phyloP scores from a whole-genome alignment of 2,797 vertebrate species.

The Oreochromis mossambicus region DNA sequence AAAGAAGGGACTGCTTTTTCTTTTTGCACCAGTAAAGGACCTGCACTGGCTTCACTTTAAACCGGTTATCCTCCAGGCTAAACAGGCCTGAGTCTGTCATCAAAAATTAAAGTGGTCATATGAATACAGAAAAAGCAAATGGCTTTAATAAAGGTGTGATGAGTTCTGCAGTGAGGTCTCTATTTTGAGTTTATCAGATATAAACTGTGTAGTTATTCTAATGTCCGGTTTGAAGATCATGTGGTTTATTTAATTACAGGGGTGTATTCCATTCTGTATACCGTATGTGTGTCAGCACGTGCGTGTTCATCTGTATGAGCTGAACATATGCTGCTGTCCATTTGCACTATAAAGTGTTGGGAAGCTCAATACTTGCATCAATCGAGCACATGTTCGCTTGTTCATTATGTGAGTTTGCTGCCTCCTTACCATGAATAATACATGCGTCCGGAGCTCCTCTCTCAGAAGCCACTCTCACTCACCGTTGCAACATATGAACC shows the following conservation, averaged over 20 bases:
- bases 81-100: background rate
- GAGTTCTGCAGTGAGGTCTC: background rate
- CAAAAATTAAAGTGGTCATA: background rate
- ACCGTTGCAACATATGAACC: background rate
- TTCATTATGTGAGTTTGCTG: constrained; percentile 33
- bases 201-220: no score
- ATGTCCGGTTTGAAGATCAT: background rate
- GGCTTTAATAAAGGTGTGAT: background rate
- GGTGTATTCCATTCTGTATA: background rate
- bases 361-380: constrained; percentile 37
- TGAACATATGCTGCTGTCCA: background rate
- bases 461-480: constrained; percentile 17
- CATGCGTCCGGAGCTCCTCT: constrained; percentile 32
- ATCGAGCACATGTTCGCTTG: constrained; percentile 36
- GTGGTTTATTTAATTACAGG: background rate
- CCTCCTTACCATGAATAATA: constrained; percentile 62
- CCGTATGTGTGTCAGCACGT: background rate
- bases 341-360: background rate
- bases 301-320: background rate
- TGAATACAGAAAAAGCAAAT: background rate
- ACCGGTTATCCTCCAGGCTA: rapidly evolving
- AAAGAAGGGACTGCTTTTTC: background rate
- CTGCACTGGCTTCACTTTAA: background rate
- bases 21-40: background rate
- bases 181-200: background rate